phyloP scores from a whole-genome alignment of 2,113 vertebrate genomes.

The Eurystomus gularis region DNA sequence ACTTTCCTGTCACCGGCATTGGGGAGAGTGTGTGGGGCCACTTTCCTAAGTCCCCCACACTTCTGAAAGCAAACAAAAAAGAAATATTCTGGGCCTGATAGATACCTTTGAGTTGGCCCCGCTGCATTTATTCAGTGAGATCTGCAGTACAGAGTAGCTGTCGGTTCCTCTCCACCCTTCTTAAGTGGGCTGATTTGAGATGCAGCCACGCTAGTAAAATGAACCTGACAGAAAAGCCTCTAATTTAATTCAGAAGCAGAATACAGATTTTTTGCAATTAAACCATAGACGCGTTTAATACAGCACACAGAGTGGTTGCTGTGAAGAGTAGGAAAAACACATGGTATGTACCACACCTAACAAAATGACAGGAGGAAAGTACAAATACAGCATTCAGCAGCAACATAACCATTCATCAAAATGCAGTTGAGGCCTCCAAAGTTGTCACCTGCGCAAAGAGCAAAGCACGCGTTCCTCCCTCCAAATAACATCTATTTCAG shows the following conservation, averaged over 20 bases:
- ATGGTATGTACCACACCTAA: background rate
- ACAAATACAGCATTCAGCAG: background rate
- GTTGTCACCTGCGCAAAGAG: background rate
- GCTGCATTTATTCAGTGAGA: slow-evolving; percentile 60
- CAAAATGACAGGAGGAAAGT: background rate
- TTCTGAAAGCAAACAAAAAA: background rate
- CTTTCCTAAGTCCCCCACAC: background rate
- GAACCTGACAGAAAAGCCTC: slow-evolving; percentile 29
- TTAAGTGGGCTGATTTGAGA: slow-evolving; percentile 9
- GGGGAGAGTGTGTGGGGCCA: rapidly evolving
- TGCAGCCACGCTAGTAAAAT: background rate
- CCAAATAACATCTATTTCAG: background rate
- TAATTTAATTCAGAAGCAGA: slow-evolving; percentile 21
- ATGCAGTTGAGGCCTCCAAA: background rate
- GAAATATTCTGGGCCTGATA: background rate
- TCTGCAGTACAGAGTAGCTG: background rate
- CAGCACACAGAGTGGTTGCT: background rate
- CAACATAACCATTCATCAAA: rapidly evolving
- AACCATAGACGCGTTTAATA: slow-evolving; percentile 26
- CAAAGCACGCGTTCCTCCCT: background rate
- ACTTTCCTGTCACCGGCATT: background rate
- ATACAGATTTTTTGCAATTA: slow-evolving; percentile 30
- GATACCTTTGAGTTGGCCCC: background rate
- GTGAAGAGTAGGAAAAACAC: background rate
- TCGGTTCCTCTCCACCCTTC: background rate